Conservation (phyloP, 1,140 invertebrate genomes). For the Hirudo medicinalis region DNA sequence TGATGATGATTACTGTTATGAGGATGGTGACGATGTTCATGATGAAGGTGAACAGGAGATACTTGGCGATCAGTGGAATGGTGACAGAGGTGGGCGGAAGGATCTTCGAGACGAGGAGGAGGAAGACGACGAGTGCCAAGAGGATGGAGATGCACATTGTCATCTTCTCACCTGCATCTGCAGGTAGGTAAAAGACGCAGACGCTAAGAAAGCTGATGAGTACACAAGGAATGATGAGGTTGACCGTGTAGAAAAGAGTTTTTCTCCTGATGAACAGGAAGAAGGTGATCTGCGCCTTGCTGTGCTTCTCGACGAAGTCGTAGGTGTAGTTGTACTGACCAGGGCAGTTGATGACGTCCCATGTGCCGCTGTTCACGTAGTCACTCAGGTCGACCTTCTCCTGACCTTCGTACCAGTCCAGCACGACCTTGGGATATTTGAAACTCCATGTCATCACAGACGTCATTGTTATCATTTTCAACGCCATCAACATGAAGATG, state of each 20-base stretch:
- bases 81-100: constrained; percentile 71
- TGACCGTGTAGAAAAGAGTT: constrained; percentile 97
- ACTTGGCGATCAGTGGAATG: constrained; percentile 71
- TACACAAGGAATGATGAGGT: constrained; percentile 94
- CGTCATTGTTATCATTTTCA: neutral
- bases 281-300: constrained; percentile 26
- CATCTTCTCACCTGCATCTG: constrained; percentile 56
- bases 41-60: constrained; percentile 95
- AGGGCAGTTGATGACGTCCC: constrained; percentile 96
- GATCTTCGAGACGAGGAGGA: constrained; percentile 95
- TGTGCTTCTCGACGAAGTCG: constrained; percentile 16
- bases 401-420: constrained; percentile 83
- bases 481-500: neutral
- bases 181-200: constrained; percentile 92
- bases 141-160: constrained; percentile 95
- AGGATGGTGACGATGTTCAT: constrained; percentile 99
- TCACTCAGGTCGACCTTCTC: constrained; percentile 80
- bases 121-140: constrained; percentile 95
- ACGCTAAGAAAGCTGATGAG: constrained; percentile 96
- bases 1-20: constrained; percentile 96
- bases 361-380: constrained; percentile 95
- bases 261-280: constrained; percentile 83
- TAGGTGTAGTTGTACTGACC: constrained; percentile 24
- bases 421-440: constrained; percentile 66
- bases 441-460: neutral